Evolutionary conservation across 2,797 vertebrate genomes (phyloP).

Genomic region (Clarias laeviceps): DNA sequence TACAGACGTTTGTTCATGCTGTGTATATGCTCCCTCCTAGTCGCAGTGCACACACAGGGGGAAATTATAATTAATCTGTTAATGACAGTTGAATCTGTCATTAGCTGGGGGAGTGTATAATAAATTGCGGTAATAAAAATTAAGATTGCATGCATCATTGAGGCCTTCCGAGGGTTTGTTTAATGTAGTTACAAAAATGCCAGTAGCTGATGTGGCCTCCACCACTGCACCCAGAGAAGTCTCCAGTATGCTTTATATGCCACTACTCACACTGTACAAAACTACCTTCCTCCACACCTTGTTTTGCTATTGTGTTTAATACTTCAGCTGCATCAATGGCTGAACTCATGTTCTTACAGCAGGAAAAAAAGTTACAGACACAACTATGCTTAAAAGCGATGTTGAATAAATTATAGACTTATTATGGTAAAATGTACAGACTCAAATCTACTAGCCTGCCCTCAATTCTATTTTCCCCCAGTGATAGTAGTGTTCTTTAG

Average conservation of each 20-base stretch:
- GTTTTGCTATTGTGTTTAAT: not conserved
- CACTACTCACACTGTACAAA: constrained; percentile 71
- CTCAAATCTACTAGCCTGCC: not conserved
- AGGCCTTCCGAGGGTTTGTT: constrained; percentile 84
- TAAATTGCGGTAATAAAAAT: constrained; percentile 90
- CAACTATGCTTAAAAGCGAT: not conserved
- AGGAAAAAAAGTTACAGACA: not conserved
- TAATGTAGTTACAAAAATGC: constrained; percentile 88
- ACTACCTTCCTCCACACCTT: constrained; percentile 67
- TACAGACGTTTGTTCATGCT: constrained; percentile 14
- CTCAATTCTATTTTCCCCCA: not conserved
- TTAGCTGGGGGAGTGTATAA: constrained; percentile 81
- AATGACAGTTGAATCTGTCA: constrained; percentile 87
- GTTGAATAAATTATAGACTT: constrained; percentile 11
- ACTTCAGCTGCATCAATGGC: not conserved
- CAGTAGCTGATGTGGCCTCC: constrained; percentile 79
- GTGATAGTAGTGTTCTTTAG: not conserved
- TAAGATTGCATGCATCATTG: constrained; percentile 86
- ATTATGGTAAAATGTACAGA: not conserved
- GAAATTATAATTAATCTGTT: constrained; percentile 89
- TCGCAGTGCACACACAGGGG: constrained; percentile 65
- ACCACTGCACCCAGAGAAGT: constrained; percentile 75
- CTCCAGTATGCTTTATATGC: constrained; percentile 79
- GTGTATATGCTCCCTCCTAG: constrained; percentile 68
- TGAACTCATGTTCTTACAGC: constrained; percentile 2